Conservation (phyloP, 2,888 invertebrate genomes). For the Plutella xylostella region DNA sequence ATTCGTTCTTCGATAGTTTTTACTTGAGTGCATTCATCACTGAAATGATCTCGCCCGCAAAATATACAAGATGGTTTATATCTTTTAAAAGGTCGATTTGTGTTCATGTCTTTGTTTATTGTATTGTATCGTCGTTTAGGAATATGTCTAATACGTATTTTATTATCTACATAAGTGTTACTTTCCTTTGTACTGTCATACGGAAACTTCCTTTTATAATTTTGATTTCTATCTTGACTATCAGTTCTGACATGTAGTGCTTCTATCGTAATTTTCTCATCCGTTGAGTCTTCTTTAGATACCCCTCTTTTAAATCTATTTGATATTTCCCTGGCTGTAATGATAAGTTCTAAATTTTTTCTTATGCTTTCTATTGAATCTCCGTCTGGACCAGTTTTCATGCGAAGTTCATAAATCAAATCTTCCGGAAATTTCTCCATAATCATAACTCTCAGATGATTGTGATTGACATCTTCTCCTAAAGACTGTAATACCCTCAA, state of each 20-base stretch:
- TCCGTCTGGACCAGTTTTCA: not conserved
- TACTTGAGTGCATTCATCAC: slow-evolving; percentile 1
- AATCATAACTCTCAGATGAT: slow-evolving; percentile 9
- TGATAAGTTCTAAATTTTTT: slow-evolving; percentile 7
- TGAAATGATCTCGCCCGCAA: slow-evolving; percentile 1
- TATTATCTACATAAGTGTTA: not conserved
- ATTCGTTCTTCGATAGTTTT: slow-evolving; percentile 1
- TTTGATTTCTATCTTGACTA: not conserved
- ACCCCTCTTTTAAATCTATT: not conserved
- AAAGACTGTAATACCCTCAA: slow-evolving; percentile 2
- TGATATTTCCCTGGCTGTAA: slow-evolving; percentile 11
- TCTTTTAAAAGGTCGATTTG: not conserved
- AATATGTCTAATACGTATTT: not conserved
- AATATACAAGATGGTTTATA: not conserved
- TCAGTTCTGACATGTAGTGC: not conserved
- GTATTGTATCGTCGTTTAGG: not conserved
- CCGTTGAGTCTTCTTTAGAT: not conserved
- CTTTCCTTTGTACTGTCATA: not conserved
- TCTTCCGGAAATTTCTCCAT: slow-evolving; percentile 21
- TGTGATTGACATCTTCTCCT: slow-evolving; percentile 5
- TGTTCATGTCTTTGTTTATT: not conserved
- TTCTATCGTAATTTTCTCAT: not conserved
- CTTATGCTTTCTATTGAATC: slow-evolving; percentile 1
- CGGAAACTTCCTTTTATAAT: not conserved
- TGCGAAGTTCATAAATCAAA: slow-evolving; percentile 17